Evolutionary conservation across 2,888 invertebrate species (phyloP).

Genomic region (Julus scandinavius): DNA sequence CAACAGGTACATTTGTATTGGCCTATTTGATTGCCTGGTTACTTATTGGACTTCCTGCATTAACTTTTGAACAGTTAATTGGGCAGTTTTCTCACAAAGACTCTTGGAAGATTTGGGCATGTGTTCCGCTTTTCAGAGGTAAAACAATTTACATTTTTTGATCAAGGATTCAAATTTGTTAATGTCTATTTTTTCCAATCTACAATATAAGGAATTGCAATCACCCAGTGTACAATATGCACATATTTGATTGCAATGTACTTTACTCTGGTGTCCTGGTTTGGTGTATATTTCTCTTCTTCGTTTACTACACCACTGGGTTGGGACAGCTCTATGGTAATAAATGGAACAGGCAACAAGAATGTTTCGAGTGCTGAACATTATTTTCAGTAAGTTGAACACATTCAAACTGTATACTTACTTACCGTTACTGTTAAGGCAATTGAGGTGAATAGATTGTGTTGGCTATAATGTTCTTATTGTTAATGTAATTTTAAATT

Average conservation of each 20-base stretch:
- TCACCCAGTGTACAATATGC: constrained; percentile 48
- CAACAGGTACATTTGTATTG: constrained; percentile 52
- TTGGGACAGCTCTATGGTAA: neutral
- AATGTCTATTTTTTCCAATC: too few species aligned
- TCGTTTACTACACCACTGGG: constrained; percentile 2
- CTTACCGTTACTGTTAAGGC: too few species aligned
- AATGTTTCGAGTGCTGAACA: constrained; percentile 31
- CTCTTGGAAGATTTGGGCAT: constrained; percentile 47
- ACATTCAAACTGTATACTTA: too few species aligned
- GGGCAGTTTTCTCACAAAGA: constrained; percentile 51
- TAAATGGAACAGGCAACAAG: constrained; percentile 9
- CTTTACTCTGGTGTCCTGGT: constrained; percentile 10
- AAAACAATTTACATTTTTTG: neutral
- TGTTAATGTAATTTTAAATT: too few species aligned
- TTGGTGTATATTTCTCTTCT: constrained; percentile 46
- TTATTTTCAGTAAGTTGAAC: constrained; percentile 24
- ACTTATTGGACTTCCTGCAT: constrained; percentile 48
- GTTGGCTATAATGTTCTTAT: too few species aligned
- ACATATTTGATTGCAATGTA: constrained; percentile 48
- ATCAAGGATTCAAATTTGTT: constrained; percentile 10
- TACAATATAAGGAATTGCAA: constrained; percentile 24
- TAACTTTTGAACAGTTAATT: constrained; percentile 42
- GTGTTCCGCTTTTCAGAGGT: constrained; percentile 54
- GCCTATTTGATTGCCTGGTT: constrained; percentile 49
- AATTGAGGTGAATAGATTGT: too few species aligned